Evolutionary conservation across 2,888 invertebrate species (phyloP), one percentile per base, ranked within the genome.

Genomic region (Scaptodrosophila latifasciaeformis): DNA sequence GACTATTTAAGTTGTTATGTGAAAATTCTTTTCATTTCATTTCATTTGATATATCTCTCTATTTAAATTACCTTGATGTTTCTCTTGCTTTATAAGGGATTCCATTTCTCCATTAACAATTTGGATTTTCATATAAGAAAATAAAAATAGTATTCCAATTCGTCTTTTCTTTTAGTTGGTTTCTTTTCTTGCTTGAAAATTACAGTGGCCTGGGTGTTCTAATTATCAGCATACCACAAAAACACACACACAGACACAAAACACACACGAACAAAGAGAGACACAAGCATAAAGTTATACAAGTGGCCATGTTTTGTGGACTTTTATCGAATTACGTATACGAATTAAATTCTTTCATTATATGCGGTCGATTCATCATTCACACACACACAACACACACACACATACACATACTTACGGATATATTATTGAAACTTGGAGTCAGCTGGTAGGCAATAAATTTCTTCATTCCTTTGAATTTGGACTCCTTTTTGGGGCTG

Each of bases 401-500:
- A 2, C 30, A 30, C n/a, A 7, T 29, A 7, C 13, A n/a, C n/a
- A 39, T 56, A 84, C 86, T 85, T 21, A 96, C 98, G 88, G 96
- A 95, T 71, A 96, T 93, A 82, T 94, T 94, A 84, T 94, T 96
- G 84, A 96, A 96, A 87, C 96, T 95, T 2, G 97, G 97, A 49
- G 96, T 97, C 60, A 99, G 86, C 82, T 97, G 96, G 88, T 99
- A 99, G 42, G 97, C 97, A 75, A 99, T 99, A 82, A 94, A 99
- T 81, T 96, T 97, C 87, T 99, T 99, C 74, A 99, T 91, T 35
- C 97, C 99, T 85, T 97, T 97, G 82, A 99, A 91, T 88, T 99
- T 99, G 0, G 95, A 93, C 87, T 97, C 97, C 85, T 99, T 99
- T 84, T 97, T 98, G 4, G 98, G 98, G 51, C 97, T 24, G 24